phyloP scores from a whole-genome alignment of 64 coral and sea anemone species.

The Pocillopora verrucosa region DNA sequence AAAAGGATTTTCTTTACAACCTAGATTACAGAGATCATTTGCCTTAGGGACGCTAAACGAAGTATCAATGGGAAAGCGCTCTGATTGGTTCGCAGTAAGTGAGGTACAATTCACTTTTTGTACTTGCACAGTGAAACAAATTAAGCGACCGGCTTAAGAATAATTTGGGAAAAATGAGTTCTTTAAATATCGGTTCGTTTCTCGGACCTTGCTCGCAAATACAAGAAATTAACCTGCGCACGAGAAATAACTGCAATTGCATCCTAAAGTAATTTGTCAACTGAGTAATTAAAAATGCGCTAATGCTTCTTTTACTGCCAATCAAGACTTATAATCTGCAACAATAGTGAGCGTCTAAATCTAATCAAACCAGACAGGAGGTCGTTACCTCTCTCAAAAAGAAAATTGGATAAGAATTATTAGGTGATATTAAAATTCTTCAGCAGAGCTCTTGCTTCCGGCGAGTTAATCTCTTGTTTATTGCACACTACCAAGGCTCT shows the following conservation, averaged over 20 bases:
- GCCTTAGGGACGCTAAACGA: not conserved
- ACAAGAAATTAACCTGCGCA: not conserved
- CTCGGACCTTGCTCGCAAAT: not conserved
- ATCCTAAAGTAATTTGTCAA: not conserved
- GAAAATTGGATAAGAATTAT: not conserved
- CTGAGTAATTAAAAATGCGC: conserved; percentile 2
- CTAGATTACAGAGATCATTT: conserved; percentile 10
- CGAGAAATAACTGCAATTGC: not conserved
- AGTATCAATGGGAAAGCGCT: not conserved
- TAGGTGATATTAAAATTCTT: not conserved
- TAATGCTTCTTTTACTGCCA: conserved; percentile 1
- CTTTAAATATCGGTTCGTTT: conserved; percentile 2
- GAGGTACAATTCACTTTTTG: not conserved
- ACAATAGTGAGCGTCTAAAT: not conserved
- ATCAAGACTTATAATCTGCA: not conserved
- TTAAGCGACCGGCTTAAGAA: not conserved
- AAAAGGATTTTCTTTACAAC: conserved; percentile 12
- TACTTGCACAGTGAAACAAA: not conserved
- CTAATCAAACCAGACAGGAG: not conserved
- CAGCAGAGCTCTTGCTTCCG: not conserved
- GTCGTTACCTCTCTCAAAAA: not conserved
- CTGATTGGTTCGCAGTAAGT: conserved; percentile 4
- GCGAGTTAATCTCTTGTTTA: conserved; percentile 7
- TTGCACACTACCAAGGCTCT: not conserved
- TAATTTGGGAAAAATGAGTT: not conserved